Base-by-base conservation (phyloP, 2,888 invertebrate species). In the Ametastegia equiseti region DNA sequence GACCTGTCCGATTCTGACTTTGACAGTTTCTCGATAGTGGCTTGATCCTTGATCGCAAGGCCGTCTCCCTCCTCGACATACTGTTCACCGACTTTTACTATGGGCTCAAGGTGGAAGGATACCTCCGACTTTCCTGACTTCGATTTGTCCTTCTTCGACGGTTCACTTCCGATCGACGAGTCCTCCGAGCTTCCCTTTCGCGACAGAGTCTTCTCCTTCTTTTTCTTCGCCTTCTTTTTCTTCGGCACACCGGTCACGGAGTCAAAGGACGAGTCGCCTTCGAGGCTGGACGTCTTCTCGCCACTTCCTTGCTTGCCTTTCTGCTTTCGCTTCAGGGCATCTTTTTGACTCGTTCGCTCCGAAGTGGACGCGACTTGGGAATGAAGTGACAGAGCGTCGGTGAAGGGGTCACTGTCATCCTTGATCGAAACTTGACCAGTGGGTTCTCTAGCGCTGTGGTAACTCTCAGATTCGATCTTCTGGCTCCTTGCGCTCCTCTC, bases 221-320 rank as follows among this genome's bases (percentile, higher is more conserved):
- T 82, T 87, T 88, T 83, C 92, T n/a, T 92, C 90, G 82, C 92
- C 90, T 83, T 81, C 87, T 83, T 84, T 84, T 86, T 80, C 65
- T 83, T 83, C 39, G 83, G 81, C 30, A 80, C 86, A 6, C 87
- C 87, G 0, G 87, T 87, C 30, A 85, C 89, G 13, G 85, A 87
- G 83, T 87, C 91, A 81, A 89, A 85, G 15, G 86, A 88, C 19
- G 79, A 81, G 80, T 84, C 87, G 90, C 86, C 92, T 92, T 27
- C 93, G 90, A 83, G 93, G 90, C 82, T 92, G 92, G 87, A 93
- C 93, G 63, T 92, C 91, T 75, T 93, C 91, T 81, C 93, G 90
- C 85, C 92, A 91, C 86, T 92, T 3, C 90, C 92, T 81, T 88
- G 89, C 15, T 78, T 92, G 4, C 90, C 92, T 80, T 50, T 83